phyloP scores from a whole-genome alignment of 2,797 vertebrate genomes.

The Schizothorax lantsangensis region DNA sequence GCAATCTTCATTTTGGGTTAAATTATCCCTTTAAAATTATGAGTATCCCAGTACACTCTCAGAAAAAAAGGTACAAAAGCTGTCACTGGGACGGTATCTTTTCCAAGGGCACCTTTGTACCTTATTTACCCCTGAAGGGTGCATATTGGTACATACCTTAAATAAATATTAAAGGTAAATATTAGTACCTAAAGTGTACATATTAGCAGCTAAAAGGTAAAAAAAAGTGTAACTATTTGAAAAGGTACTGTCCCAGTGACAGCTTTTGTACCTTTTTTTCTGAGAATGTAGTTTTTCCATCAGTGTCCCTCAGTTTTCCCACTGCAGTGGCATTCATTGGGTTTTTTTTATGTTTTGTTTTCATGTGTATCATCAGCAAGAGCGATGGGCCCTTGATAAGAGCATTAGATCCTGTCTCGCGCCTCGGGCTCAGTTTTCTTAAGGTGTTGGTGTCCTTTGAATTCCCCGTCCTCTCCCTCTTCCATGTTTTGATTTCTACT shows the following conservation, averaged over 20 bases:
- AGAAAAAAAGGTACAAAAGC: too few species aligned
- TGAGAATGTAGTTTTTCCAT: slow-evolving; percentile 43
- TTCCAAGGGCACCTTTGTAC: too few species aligned
- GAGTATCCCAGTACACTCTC: neutral
- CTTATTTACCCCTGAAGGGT: too few species aligned
- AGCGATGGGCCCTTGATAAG: slow-evolving; percentile 64
- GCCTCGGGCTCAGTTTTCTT: slow-evolving; percentile 82
- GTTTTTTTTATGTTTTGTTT: slow-evolving; percentile 79
- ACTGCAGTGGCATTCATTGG: slow-evolving; percentile 77
- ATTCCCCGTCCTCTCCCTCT: slow-evolving; percentile 81
- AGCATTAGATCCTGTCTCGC: slow-evolving; percentile 67
- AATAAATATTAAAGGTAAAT: too few species aligned
- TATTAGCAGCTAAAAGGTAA: too few species aligned
- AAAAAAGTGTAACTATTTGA: neutral
- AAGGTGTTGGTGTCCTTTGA: slow-evolving; percentile 90
- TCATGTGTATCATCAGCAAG: slow-evolving; percentile 72
- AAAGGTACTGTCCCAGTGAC: neutral
- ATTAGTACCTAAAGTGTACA: too few species aligned
- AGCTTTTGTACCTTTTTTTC: neutral
- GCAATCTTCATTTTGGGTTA: neutral
- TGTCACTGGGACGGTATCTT: too few species aligned
- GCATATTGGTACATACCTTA: too few species aligned
- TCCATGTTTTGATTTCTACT: slow-evolving; percentile 96
- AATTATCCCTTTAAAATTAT: neutral
- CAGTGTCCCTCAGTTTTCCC: slow-evolving; percentile 74